Base-by-base conservation (phyloP, 2,888 invertebrate species). In the Ophioninae sp. region DNA sequence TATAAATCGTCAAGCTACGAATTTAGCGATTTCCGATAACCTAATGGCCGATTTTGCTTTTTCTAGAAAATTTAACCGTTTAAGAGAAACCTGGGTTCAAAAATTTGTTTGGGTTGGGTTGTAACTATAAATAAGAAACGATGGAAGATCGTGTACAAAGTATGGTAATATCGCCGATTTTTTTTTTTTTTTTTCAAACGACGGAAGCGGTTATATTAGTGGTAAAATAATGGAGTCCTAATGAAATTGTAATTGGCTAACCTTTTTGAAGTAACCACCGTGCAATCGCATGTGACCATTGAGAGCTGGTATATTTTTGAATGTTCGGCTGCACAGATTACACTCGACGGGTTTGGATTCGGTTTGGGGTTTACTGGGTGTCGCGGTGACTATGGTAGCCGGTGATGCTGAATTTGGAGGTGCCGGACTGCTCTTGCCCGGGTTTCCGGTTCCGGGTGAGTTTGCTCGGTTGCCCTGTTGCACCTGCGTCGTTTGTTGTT, bases 271-370 rank as follows among this genome's bases (percentile, higher is more conserved):
- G 93, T 98, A 99, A 79, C 99, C 99, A 65, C 99, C 99, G 93
- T 99, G 99, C 86, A 99, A 94, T 90, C 99, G 95, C 99, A 99
- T 99, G 92, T 99, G 99, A 8, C 99, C 99, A 93, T 99, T 99
- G 79, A 99, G 95, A 41, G 99, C 99, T 30, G 99, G 98, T 93
- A 98, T 97, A 93, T 99, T 99, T 94, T 99, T 99, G 94, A 99
- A 99, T 93, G 97, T 97, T 88, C 98, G 95, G 93, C 98, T 97
- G 93, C 99, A 99, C 83, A 99, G 95, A 93, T 97, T 98, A 94
- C 99, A 99, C 93, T 98, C 98, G 82, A 98, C 98, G 65, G 98
- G 98, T 91, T 97, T 97, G 83, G 95, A 94, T 88, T 97, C 96
- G 62, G 94, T 93, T 88, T 95, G 93, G 62, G 93, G 88, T 77